A percentile compares a stretch with the other conserved stretches of the same genome.
Evolutionary conservation across 1,140 invertebrate species (phyloP).

Genomic region (Hycleus phaleratus): DNA sequence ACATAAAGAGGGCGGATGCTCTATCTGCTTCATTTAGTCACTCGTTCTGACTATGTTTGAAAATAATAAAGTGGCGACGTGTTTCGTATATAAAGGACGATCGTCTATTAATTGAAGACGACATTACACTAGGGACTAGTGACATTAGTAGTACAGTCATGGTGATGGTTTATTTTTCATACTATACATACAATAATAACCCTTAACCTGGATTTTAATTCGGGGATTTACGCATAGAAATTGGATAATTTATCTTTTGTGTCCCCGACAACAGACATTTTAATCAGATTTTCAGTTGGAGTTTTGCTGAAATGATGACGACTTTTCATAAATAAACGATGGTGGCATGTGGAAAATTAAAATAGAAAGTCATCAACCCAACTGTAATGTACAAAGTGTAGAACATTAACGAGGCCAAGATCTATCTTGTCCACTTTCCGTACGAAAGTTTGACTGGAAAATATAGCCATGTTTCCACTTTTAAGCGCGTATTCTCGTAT

Average conservation of each 20-base stretch:
- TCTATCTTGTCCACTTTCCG: too few relatives aligned
- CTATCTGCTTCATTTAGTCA: too few relatives aligned
- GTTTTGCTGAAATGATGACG: too few relatives aligned
- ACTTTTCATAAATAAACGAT: too few relatives aligned
- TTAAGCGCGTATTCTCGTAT: too few relatives aligned
- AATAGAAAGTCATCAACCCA: too few relatives aligned
- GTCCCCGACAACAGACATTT: constrained; percentile 4
- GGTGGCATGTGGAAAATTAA: too few relatives aligned
- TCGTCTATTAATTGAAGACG: constrained; percentile 11
- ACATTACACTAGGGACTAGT: not conserved
- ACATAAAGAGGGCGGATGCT: too few relatives aligned
- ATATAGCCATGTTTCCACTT: too few relatives aligned
- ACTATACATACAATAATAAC: constrained; percentile 2
- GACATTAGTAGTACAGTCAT: constrained; percentile 6
- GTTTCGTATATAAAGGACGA: constrained; percentile 9
- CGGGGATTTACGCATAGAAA: constrained; percentile 13
- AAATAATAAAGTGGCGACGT: constrained; percentile 11
- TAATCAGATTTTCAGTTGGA: constrained; percentile 1
- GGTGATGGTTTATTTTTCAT: constrained; percentile 8
- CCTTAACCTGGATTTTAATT: constrained; percentile 15
- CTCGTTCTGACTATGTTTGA: constrained; percentile 1
- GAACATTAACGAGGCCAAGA: too few relatives aligned
- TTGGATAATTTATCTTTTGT: constrained; percentile 15
- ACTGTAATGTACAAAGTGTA: too few relatives aligned
- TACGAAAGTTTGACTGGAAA: too few relatives aligned